Base-by-base conservation (phyloP, 2,888 invertebrate species). In the Lepidonotus clava region DNA sequence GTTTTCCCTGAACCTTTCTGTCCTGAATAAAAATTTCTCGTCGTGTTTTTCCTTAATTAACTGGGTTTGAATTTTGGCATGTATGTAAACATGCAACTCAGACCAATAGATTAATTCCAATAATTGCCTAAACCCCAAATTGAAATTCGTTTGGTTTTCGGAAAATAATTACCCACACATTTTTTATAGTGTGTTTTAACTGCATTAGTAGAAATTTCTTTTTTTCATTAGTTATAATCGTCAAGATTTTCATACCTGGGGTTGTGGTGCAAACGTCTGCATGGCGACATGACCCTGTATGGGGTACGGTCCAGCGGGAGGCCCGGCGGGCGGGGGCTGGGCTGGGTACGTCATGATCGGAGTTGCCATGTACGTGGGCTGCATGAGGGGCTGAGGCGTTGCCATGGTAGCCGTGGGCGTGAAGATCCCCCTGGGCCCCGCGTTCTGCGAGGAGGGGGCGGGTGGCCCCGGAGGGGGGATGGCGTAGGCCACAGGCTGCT, bases 331-430 rank as follows among this genome's bases (percentile, higher is more conserved):
- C 28, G 85, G 85, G 34, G 84, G 84, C 14, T 24, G 24, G 0
- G 46, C 66, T 6, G 66, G 41, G 56, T 53, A 84, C 32, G 53
- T 84, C 84, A 84, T 84, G 51, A 66, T 32, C 24, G 84, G 84
- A 4, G 86, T 80, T 38, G 86, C 83, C 86, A 86, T 86, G 86
- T 76, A 67, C 21, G 40, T 41, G 5, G 56, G 32, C 24, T 76
- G 76, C 18, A 76, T 76, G n/a, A 76, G 21, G 0, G 86, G 71
- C 34, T 40, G 76, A n/a, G 77, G 53, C 18, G 67, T 86, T 14
- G 86, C 41, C 40, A 67, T 46, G 34, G 86, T 24, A 0, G 56
- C 86, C 11, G 86, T 56, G n/a, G 66, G 66, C 21, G 38, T 86
- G 80, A 61, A 86, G 38, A 86, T 86, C 28, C 36, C n/a, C 6